Evolutionary conservation across 2,797 vertebrate species (phyloP).

Genomic region (Gallinago stenura): DNA sequence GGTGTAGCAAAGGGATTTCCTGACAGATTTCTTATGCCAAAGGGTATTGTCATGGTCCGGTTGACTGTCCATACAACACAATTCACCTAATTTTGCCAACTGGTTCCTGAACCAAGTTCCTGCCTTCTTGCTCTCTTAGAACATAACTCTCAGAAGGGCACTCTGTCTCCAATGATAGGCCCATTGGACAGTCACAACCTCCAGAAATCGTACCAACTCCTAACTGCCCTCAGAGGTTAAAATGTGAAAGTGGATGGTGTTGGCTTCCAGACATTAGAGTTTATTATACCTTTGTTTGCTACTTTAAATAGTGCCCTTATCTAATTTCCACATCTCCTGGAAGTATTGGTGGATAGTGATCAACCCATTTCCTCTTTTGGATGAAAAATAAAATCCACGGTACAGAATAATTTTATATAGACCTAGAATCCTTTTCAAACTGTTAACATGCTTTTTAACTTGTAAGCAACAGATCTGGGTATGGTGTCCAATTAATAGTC

Average conservation of each 20-base stretch:
- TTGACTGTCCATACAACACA: not conserved
- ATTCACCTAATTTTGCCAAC: rapidly evolving
- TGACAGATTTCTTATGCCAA: not conserved
- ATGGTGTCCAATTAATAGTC: not conserved
- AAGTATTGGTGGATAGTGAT: not conserved
- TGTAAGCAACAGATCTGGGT: not conserved
- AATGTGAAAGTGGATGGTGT: not conserved
- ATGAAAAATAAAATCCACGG: not conserved
- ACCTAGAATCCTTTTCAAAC: not conserved
- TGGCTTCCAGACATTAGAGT: not conserved
- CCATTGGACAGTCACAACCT: not conserved
- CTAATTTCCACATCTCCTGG: not conserved
- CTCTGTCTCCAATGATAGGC: not conserved
- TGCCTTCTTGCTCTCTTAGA: not conserved
- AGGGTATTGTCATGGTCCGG: not conserved
- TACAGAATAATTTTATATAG: not conserved
- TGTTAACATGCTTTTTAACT: not conserved
- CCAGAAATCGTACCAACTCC: not conserved
- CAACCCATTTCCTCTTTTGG: not conserved
- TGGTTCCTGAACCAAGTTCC: not conserved
- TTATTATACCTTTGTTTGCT: not conserved
- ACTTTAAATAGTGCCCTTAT: not conserved
- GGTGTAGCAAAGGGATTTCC: not conserved
- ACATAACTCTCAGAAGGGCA: not conserved
- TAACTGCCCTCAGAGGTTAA: not conserved